Conservation (phyloP, 2,113 vertebrate genomes). For the Scolopax mira region DNA sequence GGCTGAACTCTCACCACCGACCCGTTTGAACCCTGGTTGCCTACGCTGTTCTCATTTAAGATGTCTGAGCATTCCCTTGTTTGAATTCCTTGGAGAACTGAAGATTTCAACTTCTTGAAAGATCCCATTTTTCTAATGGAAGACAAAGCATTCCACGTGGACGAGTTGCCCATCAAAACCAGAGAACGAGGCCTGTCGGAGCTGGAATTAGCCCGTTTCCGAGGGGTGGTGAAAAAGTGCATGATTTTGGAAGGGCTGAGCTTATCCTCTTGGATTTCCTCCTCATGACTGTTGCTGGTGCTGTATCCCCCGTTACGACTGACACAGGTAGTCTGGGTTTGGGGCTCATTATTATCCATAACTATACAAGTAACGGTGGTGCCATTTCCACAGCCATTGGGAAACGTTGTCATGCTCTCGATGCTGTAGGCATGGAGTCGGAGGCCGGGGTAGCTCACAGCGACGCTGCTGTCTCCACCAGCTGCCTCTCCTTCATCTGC, state of each 20-base stretch:
- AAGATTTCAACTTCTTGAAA: constrained; percentile 92
- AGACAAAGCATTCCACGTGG: constrained; percentile 85
- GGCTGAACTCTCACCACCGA: constrained; percentile 5
- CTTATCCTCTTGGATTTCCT: constrained; percentile 74
- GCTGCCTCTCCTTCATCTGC: constrained; percentile 53
- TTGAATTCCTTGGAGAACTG: constrained; percentile 91
- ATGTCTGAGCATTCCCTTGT: constrained; percentile 72
- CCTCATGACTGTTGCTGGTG: constrained; percentile 49
- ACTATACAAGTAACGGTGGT: constrained; percentile 43
- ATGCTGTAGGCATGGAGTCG: constrained; percentile 48
- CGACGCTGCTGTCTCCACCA: constrained; percentile 34
- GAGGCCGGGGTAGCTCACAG: constrained; percentile 59
- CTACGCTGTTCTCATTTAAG: constrained; percentile 32
- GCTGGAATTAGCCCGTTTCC: constrained; percentile 65
- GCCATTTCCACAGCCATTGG: constrained; percentile 64
- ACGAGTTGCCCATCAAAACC: constrained; percentile 71
- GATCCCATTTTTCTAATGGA: constrained; percentile 90
- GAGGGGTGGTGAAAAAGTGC: constrained; percentile 83
- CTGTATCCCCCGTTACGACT: constrained; percentile 61
- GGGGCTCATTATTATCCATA: constrained; percentile 69
- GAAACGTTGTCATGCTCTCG: constrained; percentile 71
- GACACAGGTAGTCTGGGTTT: constrained; percentile 66
- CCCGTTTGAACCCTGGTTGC: constrained; percentile 68
- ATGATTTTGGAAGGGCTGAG: constrained; percentile 82
- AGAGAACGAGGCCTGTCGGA: constrained; percentile 72